phyloP scores from a whole-genome alignment of 1,140 invertebrate species.

The Lucilia cuprina region DNA sequence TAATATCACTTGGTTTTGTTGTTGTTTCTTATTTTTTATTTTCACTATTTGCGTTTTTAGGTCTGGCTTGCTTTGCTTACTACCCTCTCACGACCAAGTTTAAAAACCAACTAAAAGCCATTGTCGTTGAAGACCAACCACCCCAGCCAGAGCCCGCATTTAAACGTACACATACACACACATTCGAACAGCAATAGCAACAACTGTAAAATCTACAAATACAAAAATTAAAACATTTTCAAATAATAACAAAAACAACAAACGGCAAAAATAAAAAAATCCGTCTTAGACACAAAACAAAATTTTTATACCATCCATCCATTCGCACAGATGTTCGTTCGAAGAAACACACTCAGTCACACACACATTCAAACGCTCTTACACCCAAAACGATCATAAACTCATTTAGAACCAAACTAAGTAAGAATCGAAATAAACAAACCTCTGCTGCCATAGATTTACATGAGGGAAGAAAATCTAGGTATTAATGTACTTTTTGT shows the following conservation, averaged over 20 bases:
- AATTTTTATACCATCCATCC: slow-evolving; percentile 7
- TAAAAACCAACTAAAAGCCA: slow-evolving; percentile 58
- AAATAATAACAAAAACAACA: background rate
- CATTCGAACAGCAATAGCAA: background rate
- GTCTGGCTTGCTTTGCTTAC: slow-evolving; percentile 34
- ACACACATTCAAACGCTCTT: background rate
- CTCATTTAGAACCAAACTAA: slow-evolving; percentile 1
- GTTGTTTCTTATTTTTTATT: slow-evolving; percentile 32
- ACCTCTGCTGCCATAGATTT: background rate
- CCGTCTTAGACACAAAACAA: slow-evolving; percentile 26
- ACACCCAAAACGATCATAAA: background rate
- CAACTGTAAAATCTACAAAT: background rate
- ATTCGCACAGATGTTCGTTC: background rate
- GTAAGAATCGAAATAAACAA: background rate
- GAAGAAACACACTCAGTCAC: background rate
- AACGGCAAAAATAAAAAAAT: slow-evolving; percentile 1
- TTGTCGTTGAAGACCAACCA: slow-evolving; percentile 31
- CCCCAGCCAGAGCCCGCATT: slow-evolving; percentile 42
- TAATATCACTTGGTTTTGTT: background rate
- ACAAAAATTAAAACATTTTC: too few relatives aligned
- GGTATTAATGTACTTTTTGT: too few relatives aligned
- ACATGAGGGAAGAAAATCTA: background rate
- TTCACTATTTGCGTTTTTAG: slow-evolving; percentile 19
- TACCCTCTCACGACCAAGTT: slow-evolving; percentile 63
- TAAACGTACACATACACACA: slow-evolving; percentile 2